phyloP scores from a whole-genome alignment of 1,140 invertebrate genomes.

The Sycophila sp. region DNA sequence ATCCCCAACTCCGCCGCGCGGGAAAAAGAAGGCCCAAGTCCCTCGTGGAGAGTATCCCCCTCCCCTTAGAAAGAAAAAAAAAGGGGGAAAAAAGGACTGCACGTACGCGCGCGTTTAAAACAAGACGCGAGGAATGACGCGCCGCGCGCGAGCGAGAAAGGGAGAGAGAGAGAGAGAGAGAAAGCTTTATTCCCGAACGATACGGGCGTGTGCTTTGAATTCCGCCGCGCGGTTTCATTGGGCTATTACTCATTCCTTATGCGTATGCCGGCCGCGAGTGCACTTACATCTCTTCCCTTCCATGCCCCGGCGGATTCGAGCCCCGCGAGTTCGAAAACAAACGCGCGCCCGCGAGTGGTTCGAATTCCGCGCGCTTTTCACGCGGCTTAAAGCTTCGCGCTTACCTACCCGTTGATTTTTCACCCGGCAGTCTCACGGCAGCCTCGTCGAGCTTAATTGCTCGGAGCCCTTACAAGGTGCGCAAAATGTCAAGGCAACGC shows the following conservation, averaged over 20 bases:
- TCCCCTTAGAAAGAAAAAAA: background rate
- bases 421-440: background rate
- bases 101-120: background rate
- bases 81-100: background rate
- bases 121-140: background rate
- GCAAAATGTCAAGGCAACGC: too few relatives aligned
- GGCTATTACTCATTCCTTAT: slow-evolving; percentile 55
- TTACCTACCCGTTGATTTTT: background rate
- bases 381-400: background rate
- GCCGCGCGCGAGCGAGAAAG: slow-evolving; percentile 11
- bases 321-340: slow-evolving; percentile 8
- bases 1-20: background rate
- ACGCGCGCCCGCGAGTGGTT: background rate
- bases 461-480: too few relatives aligned
- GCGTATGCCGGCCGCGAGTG: slow-evolving; percentile 44
- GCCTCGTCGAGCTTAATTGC: too few relatives aligned
- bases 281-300: slow-evolving; percentile 36
- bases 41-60: background rate
- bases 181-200: slow-evolving; percentile 19
- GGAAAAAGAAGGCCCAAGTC: background rate
- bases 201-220: slow-evolving; percentile 49
- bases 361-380: slow-evolving; percentile 10
- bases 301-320: background rate
- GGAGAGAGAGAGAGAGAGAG: background rate
- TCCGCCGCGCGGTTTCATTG: slow-evolving; percentile 54